phyloP scores from a whole-genome alignment of 92 coral and sea anemone genomes.

The Montipora capitata region DNA sequence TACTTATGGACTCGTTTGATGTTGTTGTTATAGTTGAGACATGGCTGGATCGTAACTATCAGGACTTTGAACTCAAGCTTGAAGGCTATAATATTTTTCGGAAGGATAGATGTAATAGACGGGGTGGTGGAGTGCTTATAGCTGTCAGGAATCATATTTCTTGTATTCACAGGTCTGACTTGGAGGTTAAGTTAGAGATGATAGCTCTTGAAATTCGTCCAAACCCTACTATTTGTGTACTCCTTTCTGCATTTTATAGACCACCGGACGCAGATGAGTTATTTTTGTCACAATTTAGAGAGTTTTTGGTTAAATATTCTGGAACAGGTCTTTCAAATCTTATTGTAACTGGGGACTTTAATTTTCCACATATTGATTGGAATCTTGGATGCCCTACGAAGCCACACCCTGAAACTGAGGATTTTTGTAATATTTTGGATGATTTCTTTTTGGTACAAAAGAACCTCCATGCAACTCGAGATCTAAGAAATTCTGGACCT shows the following conservation, averaged over 20 bases:
- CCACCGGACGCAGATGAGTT: slow-evolving; percentile 49
- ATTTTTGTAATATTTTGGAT: slow-evolving; percentile 61
- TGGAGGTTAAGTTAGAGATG: slow-evolving; percentile 47
- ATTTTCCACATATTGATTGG: slow-evolving; percentile 59
- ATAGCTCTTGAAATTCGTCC: slow-evolving; percentile 29
- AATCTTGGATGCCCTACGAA: no score
- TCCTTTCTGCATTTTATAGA: slow-evolving; percentile 48
- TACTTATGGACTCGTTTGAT: slow-evolving; percentile 50
- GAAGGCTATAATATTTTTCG: slow-evolving; percentile 44
- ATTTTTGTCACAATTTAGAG: slow-evolving; percentile 38
- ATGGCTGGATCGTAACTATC: slow-evolving; percentile 52
- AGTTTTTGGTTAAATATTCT: slow-evolving; percentile 47
- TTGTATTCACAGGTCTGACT: slow-evolving; percentile 52
- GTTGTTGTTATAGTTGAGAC: slow-evolving; percentile 55
- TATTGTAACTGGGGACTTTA: slow-evolving; percentile 59
- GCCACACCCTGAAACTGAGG: slow-evolving; percentile 49
- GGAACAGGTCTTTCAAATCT: slow-evolving; percentile 45
- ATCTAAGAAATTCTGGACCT: not conserved
- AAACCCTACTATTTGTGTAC: slow-evolving; percentile 28
- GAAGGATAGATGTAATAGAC: slow-evolving; percentile 51
- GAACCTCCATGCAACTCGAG: slow-evolving; percentile 43
- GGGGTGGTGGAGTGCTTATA: slow-evolving; percentile 61
- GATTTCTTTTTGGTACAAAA: slow-evolving; percentile 56
- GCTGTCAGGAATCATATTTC: slow-evolving; percentile 55
- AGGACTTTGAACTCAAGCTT: slow-evolving; percentile 52